A percentile compares a stretch with the other conserved stretches of the same genome.
Evolutionary conservation across 2,888 invertebrate genomes (phyloP).

Genomic region (Drosophila acutilabella): DNA sequence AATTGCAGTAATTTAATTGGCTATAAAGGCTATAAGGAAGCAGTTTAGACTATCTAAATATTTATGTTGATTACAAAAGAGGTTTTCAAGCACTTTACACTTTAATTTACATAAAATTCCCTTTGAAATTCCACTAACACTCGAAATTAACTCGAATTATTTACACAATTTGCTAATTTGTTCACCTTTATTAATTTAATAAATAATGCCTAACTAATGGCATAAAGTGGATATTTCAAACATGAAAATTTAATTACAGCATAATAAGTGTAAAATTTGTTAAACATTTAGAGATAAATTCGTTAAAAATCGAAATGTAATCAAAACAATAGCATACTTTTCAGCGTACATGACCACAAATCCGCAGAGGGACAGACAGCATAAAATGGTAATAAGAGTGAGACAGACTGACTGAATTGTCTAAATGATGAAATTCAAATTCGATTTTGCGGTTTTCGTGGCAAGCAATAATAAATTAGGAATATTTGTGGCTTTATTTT

Average conservation of each 20-base stretch:
- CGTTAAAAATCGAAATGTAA: conserved; percentile 1
- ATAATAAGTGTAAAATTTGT: neutral
- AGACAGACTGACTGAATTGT: neutral
- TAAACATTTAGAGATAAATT: conserved; percentile 4
- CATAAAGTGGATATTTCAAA: neutral
- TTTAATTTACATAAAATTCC: neutral
- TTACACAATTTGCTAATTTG: neutral
- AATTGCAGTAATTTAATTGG: neutral
- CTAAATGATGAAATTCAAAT: conserved; percentile 1
- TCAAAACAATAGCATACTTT: conserved; percentile 5
- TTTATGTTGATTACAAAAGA: too few species aligned
- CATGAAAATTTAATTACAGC: conserved; percentile 17
- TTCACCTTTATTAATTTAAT: neutral
- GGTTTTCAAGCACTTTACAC: neutral
- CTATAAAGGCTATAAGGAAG: neutral
- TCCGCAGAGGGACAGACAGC: neutral
- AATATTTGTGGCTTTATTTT: conserved; percentile 14
- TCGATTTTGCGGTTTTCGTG: conserved; percentile 24
- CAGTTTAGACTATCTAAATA: too few species aligned
- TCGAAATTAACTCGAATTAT: neutral
- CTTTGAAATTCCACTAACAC: neutral
- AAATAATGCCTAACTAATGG: neutral
- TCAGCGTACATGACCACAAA: conserved; percentile 4
- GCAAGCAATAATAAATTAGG: conserved; percentile 20
- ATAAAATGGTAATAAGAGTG: too few species aligned